phyloP scores from a whole-genome alignment of 2,797 vertebrate genomes.

The Meriones psammophilus region DNA sequence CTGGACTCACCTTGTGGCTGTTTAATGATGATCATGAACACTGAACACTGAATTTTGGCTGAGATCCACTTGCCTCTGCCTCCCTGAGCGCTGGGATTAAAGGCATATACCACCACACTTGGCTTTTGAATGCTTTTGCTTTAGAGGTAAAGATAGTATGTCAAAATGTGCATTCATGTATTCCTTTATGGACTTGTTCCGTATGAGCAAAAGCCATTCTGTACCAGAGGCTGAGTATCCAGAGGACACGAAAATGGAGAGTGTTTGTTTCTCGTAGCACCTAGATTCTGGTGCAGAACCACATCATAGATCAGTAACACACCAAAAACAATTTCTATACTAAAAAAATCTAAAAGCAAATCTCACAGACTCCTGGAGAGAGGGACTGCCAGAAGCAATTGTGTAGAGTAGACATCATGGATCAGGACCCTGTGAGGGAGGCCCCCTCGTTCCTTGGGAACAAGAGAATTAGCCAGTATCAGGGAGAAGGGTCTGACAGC shows the following conservation, averaged over 20 bases:
- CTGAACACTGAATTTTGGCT: no score
- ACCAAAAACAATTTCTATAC: background rate
- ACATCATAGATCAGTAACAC: background rate
- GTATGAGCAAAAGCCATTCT: background rate
- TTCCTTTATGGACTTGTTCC: background rate
- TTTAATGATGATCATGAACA: no score
- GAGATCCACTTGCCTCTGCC: no score
- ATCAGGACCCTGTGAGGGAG: background rate
- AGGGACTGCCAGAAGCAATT: fast-evolving
- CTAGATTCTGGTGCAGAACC: background rate
- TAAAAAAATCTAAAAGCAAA: background rate
- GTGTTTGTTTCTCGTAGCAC: background rate
- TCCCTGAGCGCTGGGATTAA: no score
- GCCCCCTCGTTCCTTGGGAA: background rate
- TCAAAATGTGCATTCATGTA: background rate
- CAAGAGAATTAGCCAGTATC: background rate
- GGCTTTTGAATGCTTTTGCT: background rate
- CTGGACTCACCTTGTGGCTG: no score
- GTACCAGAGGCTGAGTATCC: background rate
- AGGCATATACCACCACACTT: no score
- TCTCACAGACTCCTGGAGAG: background rate
- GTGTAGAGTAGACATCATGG: background rate
- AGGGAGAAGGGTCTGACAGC: no score
- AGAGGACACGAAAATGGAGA: background rate
- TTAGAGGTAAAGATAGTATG: background rate